phyloP scores from a whole-genome alignment of 1,140 invertebrate genomes.

The Procambarus virginalis region DNA sequence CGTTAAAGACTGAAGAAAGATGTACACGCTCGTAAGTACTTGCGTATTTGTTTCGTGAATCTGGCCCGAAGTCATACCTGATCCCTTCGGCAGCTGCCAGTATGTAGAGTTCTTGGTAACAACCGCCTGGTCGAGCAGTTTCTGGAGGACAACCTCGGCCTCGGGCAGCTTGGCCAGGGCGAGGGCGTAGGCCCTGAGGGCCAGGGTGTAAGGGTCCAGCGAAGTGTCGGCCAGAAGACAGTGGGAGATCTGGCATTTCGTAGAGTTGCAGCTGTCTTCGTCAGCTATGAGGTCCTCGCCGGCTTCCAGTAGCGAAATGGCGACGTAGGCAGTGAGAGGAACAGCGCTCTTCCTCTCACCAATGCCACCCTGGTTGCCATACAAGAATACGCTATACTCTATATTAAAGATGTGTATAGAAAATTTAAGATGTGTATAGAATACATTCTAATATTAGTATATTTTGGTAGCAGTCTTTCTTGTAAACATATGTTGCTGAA shows the following conservation, averaged over 20 bases:
- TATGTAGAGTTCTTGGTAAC: background rate
- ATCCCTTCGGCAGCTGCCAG: slow-evolving; percentile 43
- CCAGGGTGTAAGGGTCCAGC: slow-evolving; percentile 84
- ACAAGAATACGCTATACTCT: background rate
- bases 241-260: background rate
- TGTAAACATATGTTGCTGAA: background rate
- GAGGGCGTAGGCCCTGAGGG: slow-evolving; percentile 85
- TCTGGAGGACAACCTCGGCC: slow-evolving; percentile 72
- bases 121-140: slow-evolving; percentile 31
- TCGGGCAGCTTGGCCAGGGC: slow-evolving; percentile 83
- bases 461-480: background rate
- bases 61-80: background rate
- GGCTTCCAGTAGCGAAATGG: background rate
- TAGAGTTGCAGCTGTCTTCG: background rate
- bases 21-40: background rate
- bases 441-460: background rate
- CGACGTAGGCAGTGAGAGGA: background rate
- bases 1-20: background rate
- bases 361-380: background rate
- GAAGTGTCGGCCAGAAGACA: background rate
- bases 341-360: background rate
- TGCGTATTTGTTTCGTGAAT: too few relatives aligned
- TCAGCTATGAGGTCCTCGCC: background rate
- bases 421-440: background rate
- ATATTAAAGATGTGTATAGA: too few relatives aligned